A percentile compares a stretch with the other conserved stretches of the same genome.
Evolutionary conservation across 1,140 invertebrate genomes (phyloP).

Genomic region (Macrotrachela quadricornifera): DNA sequence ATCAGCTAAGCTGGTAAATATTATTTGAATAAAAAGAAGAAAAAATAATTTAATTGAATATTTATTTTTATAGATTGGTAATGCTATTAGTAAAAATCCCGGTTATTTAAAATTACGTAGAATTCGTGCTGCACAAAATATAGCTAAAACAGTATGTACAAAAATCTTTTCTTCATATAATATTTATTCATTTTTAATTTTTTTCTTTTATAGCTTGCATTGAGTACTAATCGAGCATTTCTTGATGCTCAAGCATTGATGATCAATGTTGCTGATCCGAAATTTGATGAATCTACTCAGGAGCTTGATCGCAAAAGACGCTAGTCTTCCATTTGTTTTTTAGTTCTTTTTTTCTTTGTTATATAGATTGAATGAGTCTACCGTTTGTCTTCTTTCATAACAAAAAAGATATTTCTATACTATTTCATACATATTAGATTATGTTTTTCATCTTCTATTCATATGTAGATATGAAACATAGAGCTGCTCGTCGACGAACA

Average conservation of each 20-base stretch:
- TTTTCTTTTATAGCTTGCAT: conserved; percentile 48
- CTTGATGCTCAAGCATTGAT: conserved; percentile 73
- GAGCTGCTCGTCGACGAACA: no score
- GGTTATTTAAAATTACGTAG: conserved; percentile 93
- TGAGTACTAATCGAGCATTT: conserved; percentile 80
- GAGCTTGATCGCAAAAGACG: no score
- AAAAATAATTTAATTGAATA: no score
- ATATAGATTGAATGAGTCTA: no score
- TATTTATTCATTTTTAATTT: neutral
- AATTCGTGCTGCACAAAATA: conserved; percentile 84
- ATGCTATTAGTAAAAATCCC: conserved; percentile 76
- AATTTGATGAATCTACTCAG: neutral
- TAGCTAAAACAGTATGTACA: conserved; percentile 65
- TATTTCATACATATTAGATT: no score
- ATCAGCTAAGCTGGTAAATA: conserved; percentile 43
- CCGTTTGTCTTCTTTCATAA: no score
- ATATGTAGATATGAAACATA: no score
- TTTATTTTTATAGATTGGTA: conserved; percentile 42
- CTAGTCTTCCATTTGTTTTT: no score
- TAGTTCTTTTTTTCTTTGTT: no score
- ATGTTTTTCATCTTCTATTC: no score
- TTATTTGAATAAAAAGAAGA: no score
- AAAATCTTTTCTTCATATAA: neutral
- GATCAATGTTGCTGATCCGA: conserved; percentile 54
- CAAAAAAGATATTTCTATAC: no score